These are phyloP conservation scores for Bungarus multicinctus DNA, from an alignment of 2,113 vertebrate species.

Conservation along the genomic window DNA sequence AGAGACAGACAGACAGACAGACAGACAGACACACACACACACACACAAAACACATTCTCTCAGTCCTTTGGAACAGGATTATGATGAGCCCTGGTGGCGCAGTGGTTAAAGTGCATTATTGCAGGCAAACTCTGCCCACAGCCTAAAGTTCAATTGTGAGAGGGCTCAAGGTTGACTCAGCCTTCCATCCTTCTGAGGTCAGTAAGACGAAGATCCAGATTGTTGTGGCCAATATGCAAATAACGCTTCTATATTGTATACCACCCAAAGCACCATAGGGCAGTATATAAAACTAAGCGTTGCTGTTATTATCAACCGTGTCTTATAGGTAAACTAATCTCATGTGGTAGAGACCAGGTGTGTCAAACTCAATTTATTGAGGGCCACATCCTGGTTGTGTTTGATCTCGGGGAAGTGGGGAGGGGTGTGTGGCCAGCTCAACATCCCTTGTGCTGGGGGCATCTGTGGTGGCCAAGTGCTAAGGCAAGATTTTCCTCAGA, in stretches of 20 bases:
- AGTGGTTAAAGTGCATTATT: background rate
- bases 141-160: background rate
- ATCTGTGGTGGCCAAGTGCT: too few species aligned
- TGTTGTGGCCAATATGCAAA: background rate
- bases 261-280: background rate
- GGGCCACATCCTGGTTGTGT: too few species aligned
- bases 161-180: background rate
- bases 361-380: too few species aligned
- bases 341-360: too few species aligned
- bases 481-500: too few species aligned
- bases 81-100: too few species aligned
- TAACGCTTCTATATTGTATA: background rate
- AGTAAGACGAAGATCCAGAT: background rate
- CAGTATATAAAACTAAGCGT: background rate
- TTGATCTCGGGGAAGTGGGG: too few species aligned
- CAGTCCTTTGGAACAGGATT: background rate
- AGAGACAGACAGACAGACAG: background rate
- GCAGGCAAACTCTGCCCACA: background rate
- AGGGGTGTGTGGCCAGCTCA: too few species aligned
- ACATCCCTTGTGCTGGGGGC: too few species aligned
- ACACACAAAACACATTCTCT: background rate
- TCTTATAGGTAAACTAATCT: background rate
- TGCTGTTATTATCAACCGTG: background rate
- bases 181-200: background rate
- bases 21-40: too few species aligned